These are phyloP conservation scores for Halyomorpha halys DNA, from an alignment of 1,140 invertebrate species.

Conservation along the genomic window DNA sequence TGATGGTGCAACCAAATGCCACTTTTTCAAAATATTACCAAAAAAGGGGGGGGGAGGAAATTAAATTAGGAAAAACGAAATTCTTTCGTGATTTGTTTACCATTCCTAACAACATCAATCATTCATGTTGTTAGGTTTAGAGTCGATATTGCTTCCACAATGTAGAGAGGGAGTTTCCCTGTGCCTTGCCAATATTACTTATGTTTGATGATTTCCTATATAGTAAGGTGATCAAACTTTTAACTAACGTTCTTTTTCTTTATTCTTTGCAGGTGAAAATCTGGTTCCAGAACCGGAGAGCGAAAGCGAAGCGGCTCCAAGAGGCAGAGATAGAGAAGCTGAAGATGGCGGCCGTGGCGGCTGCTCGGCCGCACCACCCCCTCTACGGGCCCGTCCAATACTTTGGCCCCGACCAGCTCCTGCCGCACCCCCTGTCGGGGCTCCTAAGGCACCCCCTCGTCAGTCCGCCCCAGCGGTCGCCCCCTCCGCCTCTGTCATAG, in stretches of 20 bases:
- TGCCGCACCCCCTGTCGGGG: slow-evolving; percentile 21
- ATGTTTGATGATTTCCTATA: no score
- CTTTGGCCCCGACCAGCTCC: slow-evolving; percentile 18
- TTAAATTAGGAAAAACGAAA: no score
- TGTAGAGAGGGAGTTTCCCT: no score
- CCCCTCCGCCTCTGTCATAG: slow-evolving; percentile 13
- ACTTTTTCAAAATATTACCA: no score
- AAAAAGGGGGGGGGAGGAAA: no score
- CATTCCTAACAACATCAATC: no score
- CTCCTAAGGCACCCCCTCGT: slow-evolving; percentile 16
- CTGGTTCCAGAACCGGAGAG: slow-evolving; percentile 94
- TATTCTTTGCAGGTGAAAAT: slow-evolving; percentile 72
- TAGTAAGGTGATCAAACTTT: no score
- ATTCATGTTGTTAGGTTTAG: no score
- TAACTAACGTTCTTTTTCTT: not conserved
- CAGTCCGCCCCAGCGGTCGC: slow-evolving; percentile 19
- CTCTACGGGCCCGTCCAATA: slow-evolving; percentile 38
- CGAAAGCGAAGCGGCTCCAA: slow-evolving; percentile 87
- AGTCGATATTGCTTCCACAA: no score
- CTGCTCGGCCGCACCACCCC: slow-evolving; percentile 44
- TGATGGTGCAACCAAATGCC: no score
- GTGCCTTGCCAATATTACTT: no score
- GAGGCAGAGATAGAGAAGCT: slow-evolving; percentile 88
- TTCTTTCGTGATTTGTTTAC: no score
- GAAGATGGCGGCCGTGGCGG: slow-evolving; percentile 61